Conservation (phyloP, 2,888 invertebrate species). For the Polylopha cassiicola region DNA sequence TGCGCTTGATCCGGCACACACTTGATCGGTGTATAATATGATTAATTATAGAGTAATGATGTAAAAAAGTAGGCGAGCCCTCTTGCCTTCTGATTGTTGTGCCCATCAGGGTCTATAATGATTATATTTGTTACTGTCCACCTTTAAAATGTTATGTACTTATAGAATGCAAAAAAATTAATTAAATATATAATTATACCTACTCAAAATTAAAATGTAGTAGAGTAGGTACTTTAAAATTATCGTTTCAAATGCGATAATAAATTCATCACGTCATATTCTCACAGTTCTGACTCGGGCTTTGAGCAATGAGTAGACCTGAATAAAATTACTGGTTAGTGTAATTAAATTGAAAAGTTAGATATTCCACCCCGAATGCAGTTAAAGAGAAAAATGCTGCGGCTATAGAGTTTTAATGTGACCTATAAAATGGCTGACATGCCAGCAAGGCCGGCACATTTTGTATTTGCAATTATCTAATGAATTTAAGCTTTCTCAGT, state of each 20-base stretch:
- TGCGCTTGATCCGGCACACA: no score
- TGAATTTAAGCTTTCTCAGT: slow-evolving; percentile 7
- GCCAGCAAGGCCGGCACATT: not conserved
- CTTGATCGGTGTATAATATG: no score
- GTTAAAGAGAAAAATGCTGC: slow-evolving; percentile 45
- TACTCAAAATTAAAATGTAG: no score
- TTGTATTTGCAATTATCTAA: slow-evolving; percentile 7
- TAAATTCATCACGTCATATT: not conserved
- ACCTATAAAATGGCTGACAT: slow-evolving; percentile 20
- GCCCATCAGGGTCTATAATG: no score
- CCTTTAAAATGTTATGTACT: no score
- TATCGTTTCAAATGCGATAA: slow-evolving; percentile 3
- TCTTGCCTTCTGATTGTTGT: no score
- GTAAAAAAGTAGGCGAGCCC: no score
- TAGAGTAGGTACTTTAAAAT: no score
- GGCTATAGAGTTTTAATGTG: slow-evolving; percentile 47
- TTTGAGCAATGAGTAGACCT: slow-evolving; percentile 21
- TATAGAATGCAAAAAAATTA: not conserved
- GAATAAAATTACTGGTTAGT: slow-evolving; percentile 49
- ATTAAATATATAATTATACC: slow-evolving; percentile 3
- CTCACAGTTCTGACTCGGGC: slow-evolving; percentile 21
- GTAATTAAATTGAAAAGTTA: slow-evolving; percentile 58
- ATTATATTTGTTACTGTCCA: no score
- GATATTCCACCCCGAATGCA: slow-evolving; percentile 43
- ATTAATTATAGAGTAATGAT: no score